Base-by-base conservation (phyloP, 92 coral and sea anemone genomes). In the Heliopora coerulea region DNA sequence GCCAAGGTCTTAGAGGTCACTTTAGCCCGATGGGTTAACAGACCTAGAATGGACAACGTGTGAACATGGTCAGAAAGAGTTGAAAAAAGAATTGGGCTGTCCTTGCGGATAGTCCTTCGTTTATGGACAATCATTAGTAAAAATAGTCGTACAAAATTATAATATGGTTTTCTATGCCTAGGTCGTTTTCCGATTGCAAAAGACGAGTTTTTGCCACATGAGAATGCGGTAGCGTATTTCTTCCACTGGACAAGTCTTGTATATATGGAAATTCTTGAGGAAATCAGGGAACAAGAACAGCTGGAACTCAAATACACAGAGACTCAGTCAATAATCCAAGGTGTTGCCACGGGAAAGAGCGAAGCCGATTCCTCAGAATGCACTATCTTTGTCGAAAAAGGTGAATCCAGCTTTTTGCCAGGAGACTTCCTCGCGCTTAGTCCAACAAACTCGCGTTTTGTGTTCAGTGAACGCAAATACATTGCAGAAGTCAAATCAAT, bases 171-270 rank as follows among this genome's bases (percentile, higher is more conserved):
- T 64, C 30, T 62, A 44, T 37, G 3, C 46, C 17, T 59, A 85
- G 92, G 87, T 32, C 46, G 68, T 15, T 69, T 88, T 58, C 89
- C 92, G 13, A 74, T 85, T 23, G 49, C 33, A 10, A 13, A 23
- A 33, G 85, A 82, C 49, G 69, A 75, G 59, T 73, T 75, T 28
- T 32, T 57, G 3, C 62, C 7, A 23, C 85, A 85, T 46, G 83
- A 84, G 49, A 78, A 83, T 54, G 75, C 82, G 42, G 37, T 81
- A 59, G 85, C 89, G 2, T 88, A 85, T 83, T 82, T 82, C 27
- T 81, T 88, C 72, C 92, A 88, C 83, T 88, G 89, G 89, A 60
- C 49, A n/a, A 76, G 84, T 7, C 83, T 88, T 10, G 56, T 76
- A 23, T 37, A 79, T 17, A 46, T 85, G 27, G 92, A 88, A 73